Conservation (phyloP, 2,888 invertebrate genomes). For the Aporophyla lueneburgensis region DNA sequence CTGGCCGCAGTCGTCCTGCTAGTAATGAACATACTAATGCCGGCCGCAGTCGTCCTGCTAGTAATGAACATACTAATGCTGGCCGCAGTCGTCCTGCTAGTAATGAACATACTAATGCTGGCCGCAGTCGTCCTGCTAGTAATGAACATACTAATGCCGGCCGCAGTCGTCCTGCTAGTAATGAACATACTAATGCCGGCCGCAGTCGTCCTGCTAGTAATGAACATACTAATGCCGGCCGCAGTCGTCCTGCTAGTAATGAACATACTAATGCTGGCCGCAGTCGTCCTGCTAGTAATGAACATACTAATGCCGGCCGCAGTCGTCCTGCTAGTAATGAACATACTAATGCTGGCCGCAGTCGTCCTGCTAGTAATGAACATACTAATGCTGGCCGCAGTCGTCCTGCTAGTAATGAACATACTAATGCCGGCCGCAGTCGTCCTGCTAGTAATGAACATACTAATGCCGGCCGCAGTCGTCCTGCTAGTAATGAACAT, state of each 20-base stretch:
- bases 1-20: too few species aligned
- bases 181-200: too few species aligned
- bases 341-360: neutral
- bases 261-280: too few species aligned
- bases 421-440: neutral
- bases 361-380: neutral
- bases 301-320: too few species aligned
- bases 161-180: conserved; percentile 1
- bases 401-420: neutral
- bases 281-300: conserved; percentile 1
- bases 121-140: conserved; percentile 1
- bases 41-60: too few species aligned
- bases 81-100: conserved; percentile 2
- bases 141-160: too few species aligned
- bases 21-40: too few species aligned
- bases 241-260: conserved; percentile 1
- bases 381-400: neutral
- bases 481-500: neutral
- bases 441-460: conserved; percentile 1
- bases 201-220: conserved; percentile 1
- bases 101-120: too few species aligned
- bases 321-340: conserved; percentile 2
- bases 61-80: too few species aligned
- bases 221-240: too few species aligned
- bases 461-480: neutral